Evolutionary conservation across 1,140 invertebrate genomes (phyloP), one percentile per base, ranked within the genome.

Genomic region (Diachasma alloeum): DNA sequence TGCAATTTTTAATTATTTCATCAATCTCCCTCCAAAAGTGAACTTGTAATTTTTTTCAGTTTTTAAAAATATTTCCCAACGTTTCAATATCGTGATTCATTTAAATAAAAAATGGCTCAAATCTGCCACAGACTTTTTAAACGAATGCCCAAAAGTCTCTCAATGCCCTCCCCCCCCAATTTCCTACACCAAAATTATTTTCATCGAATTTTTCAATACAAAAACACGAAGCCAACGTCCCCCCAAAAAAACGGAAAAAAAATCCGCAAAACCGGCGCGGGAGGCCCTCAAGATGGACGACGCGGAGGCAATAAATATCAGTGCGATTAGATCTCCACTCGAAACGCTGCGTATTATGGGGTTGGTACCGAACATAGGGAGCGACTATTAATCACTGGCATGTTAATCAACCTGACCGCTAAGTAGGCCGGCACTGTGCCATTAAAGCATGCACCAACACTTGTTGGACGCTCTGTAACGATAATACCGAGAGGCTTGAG

Each of bases 231-330:
- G n/a, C n/a, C n/a, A 37, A 37, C 36, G 4, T 37, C 36, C 36
- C 4, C 9, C 9, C 36, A 9, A 37, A 42, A 68, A 68, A n/a
- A 1, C 15, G 11, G n/a, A 31, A 76, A 44, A 70, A 76, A 74
- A 63, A 66, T 76, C 31, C 17, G 48, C 63, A 53, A 74, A 78
- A 69, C 66, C 31, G 39, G 76, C 78, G 63, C 17, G 67, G 42
- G 72, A 70, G 77, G 72, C 74, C 76, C 78, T 74, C 80, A 71
- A 63, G 79, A 81, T 71, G 80, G 80, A 82, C 73, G 81, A 81
- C 72, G 81, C 75, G 76, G 78, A 74, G 82, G 85, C 78, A 87
- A 87, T 87, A 87, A 87, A 87, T 87, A 87, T 86, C 84, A 78
- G 9, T 80, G 79, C 85, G 86, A 87, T 87, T 87, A 87, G 85